phyloP scores from a whole-genome alignment of 2,113 vertebrate species.

The Platichthys flesus region DNA sequence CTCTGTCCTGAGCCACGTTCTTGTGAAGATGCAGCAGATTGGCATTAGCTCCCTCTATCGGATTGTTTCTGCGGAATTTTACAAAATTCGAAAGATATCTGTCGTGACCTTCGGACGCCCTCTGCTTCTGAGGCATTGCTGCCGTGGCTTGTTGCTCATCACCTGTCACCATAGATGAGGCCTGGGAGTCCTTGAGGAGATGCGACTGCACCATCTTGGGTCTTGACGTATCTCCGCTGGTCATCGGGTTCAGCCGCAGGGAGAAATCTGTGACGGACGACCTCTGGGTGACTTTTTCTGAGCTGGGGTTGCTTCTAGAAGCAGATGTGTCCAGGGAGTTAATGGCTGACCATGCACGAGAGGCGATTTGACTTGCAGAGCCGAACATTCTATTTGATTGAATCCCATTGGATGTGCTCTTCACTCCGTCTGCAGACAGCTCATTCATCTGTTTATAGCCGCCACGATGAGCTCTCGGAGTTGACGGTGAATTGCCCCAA shows the following conservation, averaged over 20 bases:
- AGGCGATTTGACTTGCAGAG: conserved; percentile 10
- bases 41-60: not conserved
- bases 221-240: not conserved
- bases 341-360: conserved; percentile 3
- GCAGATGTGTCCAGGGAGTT: not conserved
- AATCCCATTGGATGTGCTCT: conserved; percentile 2
- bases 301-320: conserved; percentile 15
- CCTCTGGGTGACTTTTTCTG: conserved; percentile 1
- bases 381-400: conserved; percentile 15
- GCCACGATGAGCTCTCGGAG: conserved; percentile 2
- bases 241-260: not conserved
- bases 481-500: not conserved
- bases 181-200: conserved; percentile 38
- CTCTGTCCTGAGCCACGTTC: not conserved
- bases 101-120: not conserved
- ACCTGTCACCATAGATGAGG: not conserved
- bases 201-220: conserved; percentile 12
- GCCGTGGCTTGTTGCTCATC: not conserved
- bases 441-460: conserved; percentile 31
- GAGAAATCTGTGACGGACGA: conserved; percentile 19
- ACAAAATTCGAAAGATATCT: conserved; percentile 4
- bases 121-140: not conserved
- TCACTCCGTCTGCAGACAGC: not conserved
- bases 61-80: not conserved
- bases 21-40: not conserved